These are phyloP conservation scores for Gymnodraco acuticeps DNA, from an alignment of 2,797 vertebrate species.

Conservation along the genomic window DNA sequence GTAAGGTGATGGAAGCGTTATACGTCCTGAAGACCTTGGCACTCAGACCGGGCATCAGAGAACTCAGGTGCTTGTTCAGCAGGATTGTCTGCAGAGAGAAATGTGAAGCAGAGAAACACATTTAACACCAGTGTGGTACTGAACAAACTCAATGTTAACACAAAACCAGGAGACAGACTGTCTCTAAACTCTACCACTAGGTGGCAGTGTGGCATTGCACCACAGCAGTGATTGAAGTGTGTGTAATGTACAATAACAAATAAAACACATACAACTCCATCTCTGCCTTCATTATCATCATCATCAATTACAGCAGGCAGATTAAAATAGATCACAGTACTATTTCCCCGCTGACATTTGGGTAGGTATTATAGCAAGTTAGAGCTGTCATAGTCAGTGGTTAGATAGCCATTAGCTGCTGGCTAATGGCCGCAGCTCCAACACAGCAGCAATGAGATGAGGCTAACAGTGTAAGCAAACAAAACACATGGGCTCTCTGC, in stretches of 20 bases:
- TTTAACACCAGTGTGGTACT: not conserved
- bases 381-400: constrained; percentile 29
- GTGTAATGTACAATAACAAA: constrained; percentile 19
- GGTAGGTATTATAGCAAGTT: constrained; percentile 54
- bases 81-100: constrained; percentile 65
- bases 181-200: constrained; percentile 41
- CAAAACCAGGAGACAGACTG: not conserved
- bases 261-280: constrained; percentile 35
- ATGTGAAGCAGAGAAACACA: not conserved
- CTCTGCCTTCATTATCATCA: constrained; percentile 48
- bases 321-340: constrained; percentile 53
- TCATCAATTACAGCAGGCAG: constrained; percentile 52
- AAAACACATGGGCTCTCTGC: constrained; percentile 10
- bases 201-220: constrained; percentile 73
- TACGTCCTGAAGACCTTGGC: constrained; percentile 89
- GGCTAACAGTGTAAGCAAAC: constrained; percentile 1
- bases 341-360: constrained; percentile 56
- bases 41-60: constrained; percentile 85
- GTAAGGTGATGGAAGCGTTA: constrained; percentile 86
- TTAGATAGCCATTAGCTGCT: constrained; percentile 48
- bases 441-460: constrained; percentile 26
- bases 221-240: rapidly evolving
- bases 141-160: not conserved
- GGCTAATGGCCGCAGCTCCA: constrained; percentile 25
- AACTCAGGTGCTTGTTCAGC: constrained; percentile 83